Base-by-base conservation (phyloP, 1,140 invertebrate genomes). In the Drosophila tsacasi region DNA sequence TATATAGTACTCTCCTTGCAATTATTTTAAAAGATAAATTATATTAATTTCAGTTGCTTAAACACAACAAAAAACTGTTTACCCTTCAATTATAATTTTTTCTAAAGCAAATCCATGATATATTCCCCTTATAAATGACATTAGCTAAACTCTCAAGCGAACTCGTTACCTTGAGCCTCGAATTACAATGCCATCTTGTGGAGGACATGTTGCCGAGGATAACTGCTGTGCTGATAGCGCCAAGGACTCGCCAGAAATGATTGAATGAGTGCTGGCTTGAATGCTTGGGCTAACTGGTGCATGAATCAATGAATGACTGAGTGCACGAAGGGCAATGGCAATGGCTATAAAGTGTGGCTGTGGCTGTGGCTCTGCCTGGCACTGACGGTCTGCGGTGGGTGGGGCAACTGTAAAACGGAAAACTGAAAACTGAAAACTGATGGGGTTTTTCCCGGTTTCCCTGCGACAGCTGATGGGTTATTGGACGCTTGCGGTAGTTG, bases 201-300 rank as follows among this genome's bases (percentile, higher is more conserved):
- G 13, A 35, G 42, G 32, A 65, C 62, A 64, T 57, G 37, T 40
- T 23, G 49, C 47, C 35, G 25, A 52, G 52, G 52, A 55, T 37
- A 68, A 63, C 55, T 12, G 23, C 21, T 57, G 21, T 25, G 35
- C 54, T 39, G 47, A 69, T 67, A 50, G 39, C 49, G 40, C 44
- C 39, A 42, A 68, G 40, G 40, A 77, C 57, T 37, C 50, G 39
- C 23, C 62, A 67, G 58, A 83, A 69, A 78, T 82, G 80, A 82
- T 77, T 82, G 80, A 82, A 81, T 82, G 74, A 82, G 80, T 81
- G 66, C 47, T 52, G 59, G 59, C 79, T 81, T 77, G 79, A 81
- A 83, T 83, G 65, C 42, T 71, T 79, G 76, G 75, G 81, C 71
- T 76, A 83, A 83, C 83, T 83, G 71, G 71, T 72, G 81, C 81